Evolutionary conservation across 2,797 vertebrate species (phyloP), one percentile per base, ranked within the genome.

Genomic region (Sarcoramphus papa): DNA sequence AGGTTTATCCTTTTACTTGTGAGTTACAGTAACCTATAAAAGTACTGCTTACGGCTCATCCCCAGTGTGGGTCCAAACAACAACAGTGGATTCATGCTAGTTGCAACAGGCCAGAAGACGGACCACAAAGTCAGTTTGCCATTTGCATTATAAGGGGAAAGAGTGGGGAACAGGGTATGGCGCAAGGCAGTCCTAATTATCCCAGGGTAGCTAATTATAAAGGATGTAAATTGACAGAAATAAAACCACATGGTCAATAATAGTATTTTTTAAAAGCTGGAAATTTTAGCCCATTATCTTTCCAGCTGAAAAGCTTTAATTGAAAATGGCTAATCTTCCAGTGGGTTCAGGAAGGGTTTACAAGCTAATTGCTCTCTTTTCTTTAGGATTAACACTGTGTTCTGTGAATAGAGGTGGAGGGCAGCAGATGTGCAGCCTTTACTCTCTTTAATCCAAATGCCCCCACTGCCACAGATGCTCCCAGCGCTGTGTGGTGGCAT

Each of bases 301-400:
- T 94, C 86, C 86, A 94, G 96, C 65, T 96, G 90, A 96, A 97
- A 95, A 95, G 90, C 94, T 95, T 96, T 97, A 97, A 97, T 97
- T 97, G 96, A 97, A 97, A 97, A 95, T 92, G 85, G 97, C 88
- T 95, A 96, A 97, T 97, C 96, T 97, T 98, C 91, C 90, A 96
- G 74, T 73, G 89, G 65, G 93, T 94, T 94, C 93, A 92, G 65
- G 79, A 97, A 94, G 84, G 94, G 94, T 97, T 97, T 95, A 96
- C 95, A 93, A 96, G 96, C 94, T 97, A 96, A 97, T 91, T 95
- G 94, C 68, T 95, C 77, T 91, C 85, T 97, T 94, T 92, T 94
- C 92, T 94, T 94, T 57, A 85, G 93, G 92, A 96, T 95, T 96
- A 95, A 96, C 91, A 82, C 76, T 82, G 60, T 48, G 78, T 91